Percentiles rank a stretch among this genome's conserved stretches.
Conservation (phyloP, 2,113 vertebrate genomes). For the Procavia capensis region DNA sequence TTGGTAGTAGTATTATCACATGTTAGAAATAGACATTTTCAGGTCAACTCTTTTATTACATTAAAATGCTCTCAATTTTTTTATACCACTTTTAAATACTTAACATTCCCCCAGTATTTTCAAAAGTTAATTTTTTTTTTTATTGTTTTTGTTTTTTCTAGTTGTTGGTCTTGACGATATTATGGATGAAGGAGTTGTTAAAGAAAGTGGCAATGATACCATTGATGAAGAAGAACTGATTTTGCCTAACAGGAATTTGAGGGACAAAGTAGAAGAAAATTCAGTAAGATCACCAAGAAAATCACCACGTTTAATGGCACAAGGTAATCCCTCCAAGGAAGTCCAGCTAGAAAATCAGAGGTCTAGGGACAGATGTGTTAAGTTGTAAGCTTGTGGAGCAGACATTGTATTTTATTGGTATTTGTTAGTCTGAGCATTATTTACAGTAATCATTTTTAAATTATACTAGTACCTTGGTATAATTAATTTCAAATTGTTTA, state of each 20-base stretch:
- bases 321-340: conserved; percentile 86
- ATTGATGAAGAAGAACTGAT: conserved; percentile 89
- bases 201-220: conserved; percentile 88
- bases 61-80: conserved; percentile 50
- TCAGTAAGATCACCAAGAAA: conserved; percentile 89
- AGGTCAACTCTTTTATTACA: neutral
- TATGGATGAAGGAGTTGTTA: conserved; percentile 90
- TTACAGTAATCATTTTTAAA: conserved; percentile 13
- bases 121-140: conserved; percentile 69
- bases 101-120: conserved; percentile 37
- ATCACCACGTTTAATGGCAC: conserved; percentile 90
- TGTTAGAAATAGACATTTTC: conserved; percentile 13
- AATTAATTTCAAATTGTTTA: neutral
- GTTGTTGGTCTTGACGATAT: conserved; percentile 91
- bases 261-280: conserved; percentile 86
- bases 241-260: conserved; percentile 86
- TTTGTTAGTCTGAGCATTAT: conserved; percentile 21
- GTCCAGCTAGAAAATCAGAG: conserved; percentile 44
- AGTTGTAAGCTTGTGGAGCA: neutral
- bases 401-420: neutral
- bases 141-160: conserved; percentile 73
- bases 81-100: conserved; percentile 55
- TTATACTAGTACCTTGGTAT: neutral
- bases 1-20: neutral
- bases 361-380: conserved; percentile 32